A percentile compares a stretch with the other conserved stretches of the same genome.
These are phyloP conservation scores for Pogonognathellus flavescens DNA, from an alignment of 1,140 invertebrate genomes.

Conservation along the genomic window DNA sequence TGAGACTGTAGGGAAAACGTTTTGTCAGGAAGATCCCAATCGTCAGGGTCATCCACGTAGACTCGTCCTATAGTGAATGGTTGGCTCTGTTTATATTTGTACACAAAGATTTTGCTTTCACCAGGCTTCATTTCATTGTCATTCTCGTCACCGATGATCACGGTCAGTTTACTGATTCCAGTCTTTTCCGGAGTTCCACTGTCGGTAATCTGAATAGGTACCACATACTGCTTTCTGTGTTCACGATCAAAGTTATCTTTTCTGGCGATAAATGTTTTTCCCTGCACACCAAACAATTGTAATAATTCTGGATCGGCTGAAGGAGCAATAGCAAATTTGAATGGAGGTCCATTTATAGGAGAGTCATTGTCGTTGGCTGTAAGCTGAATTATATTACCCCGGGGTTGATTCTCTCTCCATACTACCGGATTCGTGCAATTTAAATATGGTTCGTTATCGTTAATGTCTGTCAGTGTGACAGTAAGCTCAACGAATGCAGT, in stretches of 20 bases:
- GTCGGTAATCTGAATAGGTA: constrained; percentile 90
- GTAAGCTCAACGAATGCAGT: constrained; percentile 78
- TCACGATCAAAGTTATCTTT: constrained; percentile 88
- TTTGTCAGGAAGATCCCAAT: constrained; percentile 94
- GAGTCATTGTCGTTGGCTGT: constrained; percentile 84
- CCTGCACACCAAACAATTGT: constrained; percentile 79
- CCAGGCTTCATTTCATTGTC: constrained; percentile 88
- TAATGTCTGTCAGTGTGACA: constrained; percentile 85
- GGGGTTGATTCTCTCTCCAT: constrained; percentile 83
- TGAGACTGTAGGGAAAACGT: constrained; percentile 76
- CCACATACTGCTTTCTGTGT: constrained; percentile 84
- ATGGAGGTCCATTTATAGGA: constrained; percentile 83
- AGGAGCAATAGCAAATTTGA: constrained; percentile 79
- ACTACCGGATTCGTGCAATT: constrained; percentile 83
- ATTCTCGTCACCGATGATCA: constrained; percentile 92
- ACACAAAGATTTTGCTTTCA: constrained; percentile 88
- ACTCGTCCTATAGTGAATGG: constrained; percentile 81
- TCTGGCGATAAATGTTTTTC: constrained; percentile 65
- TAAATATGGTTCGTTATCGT: constrained; percentile 90
- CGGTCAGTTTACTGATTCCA: constrained; percentile 81
- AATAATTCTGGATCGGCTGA: constrained; percentile 78
- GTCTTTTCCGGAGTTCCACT: constrained; percentile 80
- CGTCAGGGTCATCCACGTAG: constrained; percentile 90
- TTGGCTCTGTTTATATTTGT: constrained; percentile 83
- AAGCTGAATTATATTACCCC: constrained; percentile 78